Percentiles rank a stretch among this genome's conserved stretches.
phyloP scores from a whole-genome alignment of 2,888 invertebrate species.

The Drosophila mulleri region DNA sequence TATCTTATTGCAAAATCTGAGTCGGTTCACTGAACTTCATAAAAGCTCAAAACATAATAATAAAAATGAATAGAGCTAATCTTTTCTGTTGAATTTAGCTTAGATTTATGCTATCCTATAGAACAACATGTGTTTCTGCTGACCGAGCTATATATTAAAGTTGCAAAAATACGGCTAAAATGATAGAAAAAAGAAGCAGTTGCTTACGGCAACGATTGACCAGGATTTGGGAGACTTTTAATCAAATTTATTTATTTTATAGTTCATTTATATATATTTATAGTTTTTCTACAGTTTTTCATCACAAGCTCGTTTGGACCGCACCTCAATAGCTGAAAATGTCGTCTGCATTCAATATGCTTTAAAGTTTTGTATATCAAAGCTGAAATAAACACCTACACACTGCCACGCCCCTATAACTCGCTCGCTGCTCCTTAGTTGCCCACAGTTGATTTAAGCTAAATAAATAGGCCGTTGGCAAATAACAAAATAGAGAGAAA shows the following conservation, averaged over 20 bases:
- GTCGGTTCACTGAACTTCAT: slow-evolving; percentile 44
- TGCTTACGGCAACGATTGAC: background rate
- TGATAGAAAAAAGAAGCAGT: background rate
- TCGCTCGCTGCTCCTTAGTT: background rate
- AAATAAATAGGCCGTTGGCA: slow-evolving; percentile 64
- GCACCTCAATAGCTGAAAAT: slow-evolving; percentile 21
- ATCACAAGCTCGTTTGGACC: slow-evolving; percentile 15
- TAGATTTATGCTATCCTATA: background rate
- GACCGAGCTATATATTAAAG: background rate
- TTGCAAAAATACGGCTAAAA: background rate
- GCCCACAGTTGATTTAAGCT: slow-evolving; percentile 25
- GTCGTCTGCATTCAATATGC: slow-evolving; percentile 13
- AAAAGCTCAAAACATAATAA: background rate
- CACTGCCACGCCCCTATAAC: background rate
- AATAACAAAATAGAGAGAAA: background rate
- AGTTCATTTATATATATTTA: background rate
- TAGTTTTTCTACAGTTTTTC: background rate
- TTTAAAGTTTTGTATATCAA: slow-evolving; percentile 20
- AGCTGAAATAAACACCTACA: background rate
- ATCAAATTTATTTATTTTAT: background rate
- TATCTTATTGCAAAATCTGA: slow-evolving; percentile 27
- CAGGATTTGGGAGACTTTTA: background rate
- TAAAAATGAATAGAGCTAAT: background rate
- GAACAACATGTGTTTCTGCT: background rate
- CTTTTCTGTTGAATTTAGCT: slow-evolving; percentile 5